phyloP scores from a whole-genome alignment of 2,797 vertebrate species.

The Zalophus californianus region DNA sequence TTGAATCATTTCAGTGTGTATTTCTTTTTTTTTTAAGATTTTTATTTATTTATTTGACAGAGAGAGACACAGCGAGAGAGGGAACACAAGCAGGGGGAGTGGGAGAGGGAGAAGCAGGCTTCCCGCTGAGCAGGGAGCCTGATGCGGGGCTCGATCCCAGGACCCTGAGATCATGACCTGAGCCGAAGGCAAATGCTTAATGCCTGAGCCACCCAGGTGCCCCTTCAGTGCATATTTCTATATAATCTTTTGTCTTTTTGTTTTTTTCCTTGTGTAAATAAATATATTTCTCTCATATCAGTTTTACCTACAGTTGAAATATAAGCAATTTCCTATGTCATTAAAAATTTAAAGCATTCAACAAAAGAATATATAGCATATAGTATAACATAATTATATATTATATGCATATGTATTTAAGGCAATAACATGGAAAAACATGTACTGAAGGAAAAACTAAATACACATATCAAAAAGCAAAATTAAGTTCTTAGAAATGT shows the following conservation, averaged over 20 bases:
- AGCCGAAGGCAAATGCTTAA: too few species aligned
- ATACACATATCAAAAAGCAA: neutral
- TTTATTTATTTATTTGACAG: too few species aligned
- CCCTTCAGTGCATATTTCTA: neutral
- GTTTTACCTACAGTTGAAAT: neutral
- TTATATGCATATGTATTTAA: neutral
- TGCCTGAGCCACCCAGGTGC: too few species aligned
- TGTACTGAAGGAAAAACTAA: neutral
- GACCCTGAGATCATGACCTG: too few species aligned
- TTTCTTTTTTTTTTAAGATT: neutral
- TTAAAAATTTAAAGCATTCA: neutral
- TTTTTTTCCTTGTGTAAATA: neutral
- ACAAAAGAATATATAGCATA: neutral
- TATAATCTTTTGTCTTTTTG: neutral
- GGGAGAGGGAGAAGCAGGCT: too few species aligned
- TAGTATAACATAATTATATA: neutral
- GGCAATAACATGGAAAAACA: neutral
- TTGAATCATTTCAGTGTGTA: neutral
- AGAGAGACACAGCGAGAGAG: too few species aligned
- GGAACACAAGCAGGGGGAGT: too few species aligned
- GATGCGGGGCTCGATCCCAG: too few species aligned
- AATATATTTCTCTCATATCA: neutral
- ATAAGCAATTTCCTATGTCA: neutral
- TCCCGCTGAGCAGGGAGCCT: too few species aligned
- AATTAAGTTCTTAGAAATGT: neutral